phyloP scores from a whole-genome alignment of 2,113 vertebrate species.

The Pristiophorus japonicus region DNA sequence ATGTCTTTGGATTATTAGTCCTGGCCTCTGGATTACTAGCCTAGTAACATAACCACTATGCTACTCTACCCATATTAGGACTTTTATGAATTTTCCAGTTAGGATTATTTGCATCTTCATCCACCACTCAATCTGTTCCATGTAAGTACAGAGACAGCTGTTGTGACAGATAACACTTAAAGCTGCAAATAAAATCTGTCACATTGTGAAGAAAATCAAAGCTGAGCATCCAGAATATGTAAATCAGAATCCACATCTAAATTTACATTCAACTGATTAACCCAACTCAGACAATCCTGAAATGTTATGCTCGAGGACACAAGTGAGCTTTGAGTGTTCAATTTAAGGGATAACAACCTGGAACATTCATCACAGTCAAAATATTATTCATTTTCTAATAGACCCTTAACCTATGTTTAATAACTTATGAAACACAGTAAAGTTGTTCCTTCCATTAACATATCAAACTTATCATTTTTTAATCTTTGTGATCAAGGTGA shows the following conservation, averaged over 20 bases:
- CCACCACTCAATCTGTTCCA: not conserved
- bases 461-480: not conserved
- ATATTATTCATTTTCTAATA: not conserved
- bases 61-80: not conserved
- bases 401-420: not conserved
- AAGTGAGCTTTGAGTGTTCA: not conserved
- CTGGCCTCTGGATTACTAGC: too few species aligned
- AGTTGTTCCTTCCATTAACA: not conserved
- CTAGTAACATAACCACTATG: too few species aligned
- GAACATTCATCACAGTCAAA: not conserved
- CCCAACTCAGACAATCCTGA: not conserved
- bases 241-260: not conserved
- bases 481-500: not conserved
- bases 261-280: not conserved
- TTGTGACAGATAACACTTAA: not conserved
- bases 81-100: not conserved
- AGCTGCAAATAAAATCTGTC: not conserved
- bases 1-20: too few species aligned
- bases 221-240: not conserved
- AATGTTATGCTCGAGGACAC: not conserved
- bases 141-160: not conserved
- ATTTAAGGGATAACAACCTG: not conserved
- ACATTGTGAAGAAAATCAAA: not conserved
- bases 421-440: not conserved
- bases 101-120: not conserved